These are phyloP conservation scores for Melanotaenia maccullochi DNA, from an alignment of 2,797 vertebrate genomes.

Conservation along the genomic window DNA sequence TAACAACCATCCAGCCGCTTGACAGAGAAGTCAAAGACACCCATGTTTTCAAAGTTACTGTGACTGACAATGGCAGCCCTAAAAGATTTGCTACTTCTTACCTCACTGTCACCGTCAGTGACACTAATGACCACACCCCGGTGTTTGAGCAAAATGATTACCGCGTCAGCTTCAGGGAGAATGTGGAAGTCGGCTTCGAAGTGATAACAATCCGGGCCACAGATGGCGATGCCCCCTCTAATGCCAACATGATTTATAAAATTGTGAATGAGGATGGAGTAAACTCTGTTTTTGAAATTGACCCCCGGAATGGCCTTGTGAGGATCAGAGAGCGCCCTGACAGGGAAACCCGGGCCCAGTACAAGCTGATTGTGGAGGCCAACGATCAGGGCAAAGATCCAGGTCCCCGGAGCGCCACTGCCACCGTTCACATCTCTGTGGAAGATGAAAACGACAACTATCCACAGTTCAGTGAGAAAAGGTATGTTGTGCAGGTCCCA, in stretches of 20 bases:
- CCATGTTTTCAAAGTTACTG: constrained; percentile 92
- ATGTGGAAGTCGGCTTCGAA: constrained; percentile 93
- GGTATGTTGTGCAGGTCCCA: constrained; percentile 90
- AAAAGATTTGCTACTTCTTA: constrained; percentile 85
- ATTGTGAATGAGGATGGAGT: constrained; percentile 86
- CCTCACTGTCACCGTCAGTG: constrained; percentile 93
- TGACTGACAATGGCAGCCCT: constrained; percentile 86
- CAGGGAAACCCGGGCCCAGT: constrained; percentile 87
- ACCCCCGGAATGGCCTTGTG: constrained; percentile 90
- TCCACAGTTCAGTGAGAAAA: constrained; percentile 94
- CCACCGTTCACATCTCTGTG: constrained; percentile 90
- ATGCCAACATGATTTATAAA: constrained; percentile 96
- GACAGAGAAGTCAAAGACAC: constrained; percentile 96
- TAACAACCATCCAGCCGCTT: constrained; percentile 87
- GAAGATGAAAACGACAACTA: constrained; percentile 98
- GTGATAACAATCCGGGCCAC: constrained; percentile 95
- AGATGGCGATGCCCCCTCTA: constrained; percentile 92
- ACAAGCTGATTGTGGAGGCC: constrained; percentile 94
- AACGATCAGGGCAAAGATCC: constrained; percentile 96
- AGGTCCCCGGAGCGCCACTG: constrained; percentile 89
- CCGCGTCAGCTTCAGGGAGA: constrained; percentile 90
- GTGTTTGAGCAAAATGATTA: constrained; percentile 95
- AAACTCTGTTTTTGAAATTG: constrained; percentile 90
- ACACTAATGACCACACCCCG: constrained; percentile 94
- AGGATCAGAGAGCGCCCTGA: constrained; percentile 89